phyloP scores from a whole-genome alignment of 1,140 invertebrate species.

The Ericerus pela region DNA sequence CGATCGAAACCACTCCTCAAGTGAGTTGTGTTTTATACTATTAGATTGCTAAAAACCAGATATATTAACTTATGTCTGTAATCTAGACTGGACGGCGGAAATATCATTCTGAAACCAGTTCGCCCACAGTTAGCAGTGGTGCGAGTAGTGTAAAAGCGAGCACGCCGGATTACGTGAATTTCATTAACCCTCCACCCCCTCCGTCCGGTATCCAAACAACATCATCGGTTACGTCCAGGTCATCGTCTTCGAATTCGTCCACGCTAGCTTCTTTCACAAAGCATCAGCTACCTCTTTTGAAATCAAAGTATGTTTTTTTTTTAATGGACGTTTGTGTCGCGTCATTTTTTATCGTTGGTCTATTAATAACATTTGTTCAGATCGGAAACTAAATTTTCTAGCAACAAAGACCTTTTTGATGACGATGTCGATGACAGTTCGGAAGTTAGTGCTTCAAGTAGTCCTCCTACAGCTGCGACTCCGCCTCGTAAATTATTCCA shows the following conservation, averaged over 20 bases:
- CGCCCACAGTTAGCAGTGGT: not conserved
- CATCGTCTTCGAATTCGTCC: slow-evolving; percentile 18
- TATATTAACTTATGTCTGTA: not conserved
- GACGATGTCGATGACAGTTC: slow-evolving; percentile 18
- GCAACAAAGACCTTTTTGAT: slow-evolving; percentile 20
- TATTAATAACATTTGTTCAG: not conserved
- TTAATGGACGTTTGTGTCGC: not conserved
- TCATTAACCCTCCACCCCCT: slow-evolving; percentile 23
- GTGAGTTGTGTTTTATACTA: too few species aligned
- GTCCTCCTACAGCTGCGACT: slow-evolving; percentile 19
- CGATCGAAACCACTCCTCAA: slow-evolving; percentile 32
- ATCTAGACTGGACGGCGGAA: slow-evolving; percentile 15
- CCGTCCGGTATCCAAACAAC: not conserved
- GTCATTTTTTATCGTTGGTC: not conserved
- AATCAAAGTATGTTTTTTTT: not conserved
- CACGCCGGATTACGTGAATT: slow-evolving; percentile 25
- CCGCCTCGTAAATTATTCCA: not conserved
- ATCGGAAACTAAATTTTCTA: slow-evolving; percentile 21
- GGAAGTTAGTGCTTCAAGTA: slow-evolving; percentile 21
- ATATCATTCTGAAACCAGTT: slow-evolving; percentile 15
- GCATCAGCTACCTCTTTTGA: slow-evolving; percentile 7
- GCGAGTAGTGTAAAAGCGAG: slow-evolving; percentile 2
- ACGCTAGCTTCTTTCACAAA: slow-evolving; percentile 13
- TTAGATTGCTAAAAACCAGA: too few species aligned
- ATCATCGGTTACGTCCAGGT: not conserved